Evolutionary conservation across 2,888 invertebrate species (phyloP).

Genomic region (Agonopterix subpropinquella): DNA sequence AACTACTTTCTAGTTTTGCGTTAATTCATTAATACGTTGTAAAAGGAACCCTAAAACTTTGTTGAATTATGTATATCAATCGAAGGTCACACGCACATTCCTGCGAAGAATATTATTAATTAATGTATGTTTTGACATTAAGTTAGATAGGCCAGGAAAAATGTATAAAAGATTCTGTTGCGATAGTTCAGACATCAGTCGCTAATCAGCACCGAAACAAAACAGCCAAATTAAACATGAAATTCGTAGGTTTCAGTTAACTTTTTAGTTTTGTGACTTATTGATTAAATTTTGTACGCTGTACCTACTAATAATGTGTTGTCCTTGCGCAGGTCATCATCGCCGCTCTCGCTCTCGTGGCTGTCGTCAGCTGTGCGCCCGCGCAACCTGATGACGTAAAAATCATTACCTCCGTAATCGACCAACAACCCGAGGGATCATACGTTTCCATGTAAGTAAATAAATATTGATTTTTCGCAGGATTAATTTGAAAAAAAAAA

Average conservation of each 20-base stretch:
- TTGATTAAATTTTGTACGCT: no score
- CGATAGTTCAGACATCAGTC: slow-evolving; percentile 49
- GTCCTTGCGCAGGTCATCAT: slow-evolving; percentile 28
- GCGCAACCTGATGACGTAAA: slow-evolving; percentile 18
- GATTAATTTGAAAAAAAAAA: no score
- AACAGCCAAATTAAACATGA: slow-evolving; percentile 54
- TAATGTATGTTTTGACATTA: slow-evolving; percentile 40
- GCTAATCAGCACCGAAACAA: slow-evolving; percentile 43
- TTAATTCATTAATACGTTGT: no score
- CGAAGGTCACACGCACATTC: no score
- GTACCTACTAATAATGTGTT: no score
- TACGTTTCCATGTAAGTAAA: slow-evolving; percentile 38
- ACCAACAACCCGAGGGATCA: slow-evolving; percentile 39
- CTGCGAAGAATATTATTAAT: no score
- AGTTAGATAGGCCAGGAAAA: slow-evolving; percentile 49
- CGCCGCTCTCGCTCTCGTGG: slow-evolving; percentile 44
- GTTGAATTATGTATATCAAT: no score
- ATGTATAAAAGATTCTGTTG: slow-evolving; percentile 64
- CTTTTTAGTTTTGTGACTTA: no score
- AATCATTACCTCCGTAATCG: slow-evolving; percentile 37
- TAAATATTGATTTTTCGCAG: no score
- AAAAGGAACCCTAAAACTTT: no score
- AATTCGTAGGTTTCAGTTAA: slow-evolving; percentile 46
- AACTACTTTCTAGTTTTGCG: no score
- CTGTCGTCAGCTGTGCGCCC: slow-evolving; percentile 32